Evolutionary conservation across 2,113 vertebrate species (phyloP).

Genomic region (Thomomys bottae): DNA sequence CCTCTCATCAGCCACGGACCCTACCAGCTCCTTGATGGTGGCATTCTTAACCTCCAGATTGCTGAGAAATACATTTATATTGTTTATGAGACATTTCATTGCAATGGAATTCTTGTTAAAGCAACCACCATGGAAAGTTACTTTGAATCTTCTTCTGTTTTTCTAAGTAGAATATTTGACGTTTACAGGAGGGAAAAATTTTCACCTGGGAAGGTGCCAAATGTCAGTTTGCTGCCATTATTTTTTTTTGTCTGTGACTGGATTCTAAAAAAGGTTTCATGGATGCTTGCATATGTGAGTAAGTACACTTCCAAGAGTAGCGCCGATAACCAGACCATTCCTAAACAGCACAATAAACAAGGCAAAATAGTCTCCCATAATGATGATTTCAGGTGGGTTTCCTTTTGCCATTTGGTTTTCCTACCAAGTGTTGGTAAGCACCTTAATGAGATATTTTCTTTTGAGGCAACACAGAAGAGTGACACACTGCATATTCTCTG

Average conservation of each 20-base stretch:
- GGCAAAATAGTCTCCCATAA: background rate
- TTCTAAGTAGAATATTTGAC: constrained; percentile 11
- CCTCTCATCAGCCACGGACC: background rate
- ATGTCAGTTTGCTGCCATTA: background rate
- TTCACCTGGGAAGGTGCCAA: background rate
- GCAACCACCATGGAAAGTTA: background rate
- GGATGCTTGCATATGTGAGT: no score
- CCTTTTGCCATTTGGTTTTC: background rate
- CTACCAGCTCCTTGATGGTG: background rate
- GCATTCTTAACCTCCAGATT: background rate
- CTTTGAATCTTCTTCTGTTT: background rate
- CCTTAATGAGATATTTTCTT: background rate
- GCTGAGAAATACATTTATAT: background rate
- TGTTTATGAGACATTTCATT: background rate
- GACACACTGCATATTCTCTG: background rate
- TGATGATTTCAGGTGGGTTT: background rate
- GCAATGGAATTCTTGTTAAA: background rate
- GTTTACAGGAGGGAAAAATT: background rate
- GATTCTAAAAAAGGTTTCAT: background rate
- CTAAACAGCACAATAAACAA: background rate
- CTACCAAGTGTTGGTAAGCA: background rate
- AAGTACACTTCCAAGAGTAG: background rate
- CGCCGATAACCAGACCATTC: background rate
- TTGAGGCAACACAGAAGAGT: background rate
- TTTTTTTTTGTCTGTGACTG: background rate